These are phyloP conservation scores for Mus caroli DNA, from an alignment of 2,797 vertebrate species.

Conservation along the genomic window DNA sequence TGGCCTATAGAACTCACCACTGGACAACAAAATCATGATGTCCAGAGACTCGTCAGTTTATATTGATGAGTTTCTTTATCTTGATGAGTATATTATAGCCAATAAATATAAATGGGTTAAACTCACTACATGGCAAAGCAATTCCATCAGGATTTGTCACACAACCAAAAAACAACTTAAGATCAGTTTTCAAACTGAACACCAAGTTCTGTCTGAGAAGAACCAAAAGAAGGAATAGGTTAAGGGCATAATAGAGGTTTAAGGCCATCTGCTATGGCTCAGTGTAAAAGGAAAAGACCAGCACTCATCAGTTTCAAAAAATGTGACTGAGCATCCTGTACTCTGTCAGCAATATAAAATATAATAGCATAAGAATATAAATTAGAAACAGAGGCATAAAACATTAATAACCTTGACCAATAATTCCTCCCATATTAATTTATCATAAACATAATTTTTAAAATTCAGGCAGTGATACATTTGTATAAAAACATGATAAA, in stretches of 20 bases:
- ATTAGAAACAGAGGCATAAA: slow-evolving; percentile 24
- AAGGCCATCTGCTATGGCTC: neutral
- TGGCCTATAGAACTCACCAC: neutral
- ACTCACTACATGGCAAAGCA: neutral
- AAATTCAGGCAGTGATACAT: neutral
- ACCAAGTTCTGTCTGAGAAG: neutral
- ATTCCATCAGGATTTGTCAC: neutral
- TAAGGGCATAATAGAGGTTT: neutral
- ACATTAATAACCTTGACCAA: neutral
- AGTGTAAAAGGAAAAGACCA: slow-evolving; percentile 21
- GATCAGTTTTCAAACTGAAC: neutral
- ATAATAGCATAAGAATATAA: neutral
- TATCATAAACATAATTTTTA: slow-evolving; percentile 56
- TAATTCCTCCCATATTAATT: slow-evolving; percentile 7
- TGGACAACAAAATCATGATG: neutral
- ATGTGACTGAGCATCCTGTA: neutral
- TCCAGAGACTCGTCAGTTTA: neutral
- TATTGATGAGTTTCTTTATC: neutral
- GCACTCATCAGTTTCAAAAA: neutral
- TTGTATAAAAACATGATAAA: slow-evolving; percentile 40
- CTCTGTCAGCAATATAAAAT: neutral
- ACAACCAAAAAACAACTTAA: neutral
- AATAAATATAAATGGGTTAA: slow-evolving; percentile 16
- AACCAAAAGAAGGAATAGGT: neutral
- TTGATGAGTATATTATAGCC: neutral